Evolutionary conservation across 2,113 vertebrate genomes (phyloP).

Genomic region (Perca fluviatilis): DNA sequence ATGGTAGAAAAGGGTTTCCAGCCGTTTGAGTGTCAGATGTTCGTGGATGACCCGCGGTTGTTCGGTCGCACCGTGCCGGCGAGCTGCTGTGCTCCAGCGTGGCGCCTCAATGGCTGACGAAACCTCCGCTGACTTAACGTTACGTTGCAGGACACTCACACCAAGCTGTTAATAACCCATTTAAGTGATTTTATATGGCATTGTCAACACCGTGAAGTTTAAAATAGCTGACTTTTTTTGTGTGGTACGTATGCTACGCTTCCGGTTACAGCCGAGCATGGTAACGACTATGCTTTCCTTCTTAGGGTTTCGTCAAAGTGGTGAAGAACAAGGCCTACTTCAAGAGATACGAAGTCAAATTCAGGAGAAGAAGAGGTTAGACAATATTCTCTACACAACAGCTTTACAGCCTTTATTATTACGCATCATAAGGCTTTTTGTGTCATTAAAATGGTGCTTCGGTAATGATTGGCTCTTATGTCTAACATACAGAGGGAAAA

Average conservation of each 20-base stretch:
- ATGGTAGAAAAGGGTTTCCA: background rate
- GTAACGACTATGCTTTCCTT: background rate
- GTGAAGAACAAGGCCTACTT: slow-evolving; percentile 99
- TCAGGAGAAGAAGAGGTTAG: slow-evolving; percentile 95
- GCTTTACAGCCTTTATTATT: too few relatives aligned
- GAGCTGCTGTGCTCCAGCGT: slow-evolving; percentile 65
- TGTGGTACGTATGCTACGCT: accelerated
- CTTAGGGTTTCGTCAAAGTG: slow-evolving; percentile 97
- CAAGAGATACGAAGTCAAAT: slow-evolving; percentile 99
- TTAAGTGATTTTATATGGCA: accelerated
- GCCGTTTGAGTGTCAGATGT: slow-evolving; percentile 48
- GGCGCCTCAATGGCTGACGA: slow-evolving; percentile 63
- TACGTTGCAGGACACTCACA: background rate
- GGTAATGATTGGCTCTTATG: background rate
- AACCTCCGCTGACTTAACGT: slow-evolving; percentile 21
- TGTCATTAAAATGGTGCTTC: background rate
- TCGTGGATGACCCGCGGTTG: slow-evolving; percentile 57
- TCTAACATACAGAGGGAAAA: slow-evolving; percentile 91
- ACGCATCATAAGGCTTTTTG: too few relatives aligned
- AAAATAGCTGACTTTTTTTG: background rate
- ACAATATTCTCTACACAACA: accelerated
- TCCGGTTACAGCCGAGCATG: too few relatives aligned
- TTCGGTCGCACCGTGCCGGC: background rate
- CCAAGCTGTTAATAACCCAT: background rate
- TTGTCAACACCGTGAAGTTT: background rate